Evolutionary conservation across 1,140 invertebrate genomes (phyloP), one percentile per base, ranked within the genome.

Genomic region (Oppia nitens): DNA sequence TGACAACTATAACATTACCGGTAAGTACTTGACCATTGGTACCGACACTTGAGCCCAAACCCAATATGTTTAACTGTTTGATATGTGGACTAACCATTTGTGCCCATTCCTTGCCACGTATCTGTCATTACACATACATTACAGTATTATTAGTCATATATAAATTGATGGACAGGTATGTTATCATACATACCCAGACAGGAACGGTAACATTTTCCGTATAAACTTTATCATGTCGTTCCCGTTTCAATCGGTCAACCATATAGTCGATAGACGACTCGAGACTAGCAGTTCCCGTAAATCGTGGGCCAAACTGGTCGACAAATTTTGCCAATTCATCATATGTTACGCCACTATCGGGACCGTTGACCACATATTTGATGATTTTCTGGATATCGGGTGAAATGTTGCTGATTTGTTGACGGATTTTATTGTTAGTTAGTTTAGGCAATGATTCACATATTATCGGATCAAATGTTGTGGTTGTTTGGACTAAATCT

Each of bases 241-340:
- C n/a, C n/a, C n/a, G n/a, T n/a, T n/a, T n/a, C n/a, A n/a, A n/a
- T n/a, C n/a, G n/a, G n/a, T n/a, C 64, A 32, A 84, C 64, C 71
- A 83, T 79, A 64, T 82, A 83, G 71, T 86, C 81, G 59, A 86
- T 86, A 0, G 83, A 73, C 54, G 78, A 69, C 71, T 85, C 83
- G 14, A 85, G 73, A 60, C 71, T 74, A 56, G 76, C 60, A 0
- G 79, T 77, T 1, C 84, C 84, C 1, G 79, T 71, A 27, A 82
- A 70, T 56, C 85, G 73, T 2, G 76, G 72, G 2, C 83, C 84
- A 74, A 85, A 86, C 55, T 73, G 79, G 64, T 87, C 84, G 0
- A 83, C 78, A 67, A 87, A 84, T 26, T 72, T 67, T 1, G 77
- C 73, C 17, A 86, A 70, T 66, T 82, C 78, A 50, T 78, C 67